Evolutionary conservation across 2,888 invertebrate species (phyloP), one percentile per base, ranked within the genome.

Genomic region (Tenthredo scrophulariae): DNA sequence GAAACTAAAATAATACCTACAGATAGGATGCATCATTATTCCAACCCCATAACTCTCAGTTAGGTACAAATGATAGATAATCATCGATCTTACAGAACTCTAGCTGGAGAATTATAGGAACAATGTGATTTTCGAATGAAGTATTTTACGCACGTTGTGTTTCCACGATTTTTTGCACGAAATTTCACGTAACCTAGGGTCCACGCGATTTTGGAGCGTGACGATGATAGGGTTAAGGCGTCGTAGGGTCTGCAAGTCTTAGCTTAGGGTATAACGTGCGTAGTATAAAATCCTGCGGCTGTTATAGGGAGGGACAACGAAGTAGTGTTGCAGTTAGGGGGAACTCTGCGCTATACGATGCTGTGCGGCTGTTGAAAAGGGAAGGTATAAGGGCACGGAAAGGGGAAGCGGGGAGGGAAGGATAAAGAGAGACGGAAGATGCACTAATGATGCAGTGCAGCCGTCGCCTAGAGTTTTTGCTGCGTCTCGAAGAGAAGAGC

Each of bases 371-470:
- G 72, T 74, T 43, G 72, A 22, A 74, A 74, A 77, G 77, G 77
- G 77, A 77, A 54, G 77, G 54, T 77, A 77, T 65, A 72, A 46
- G 79, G 65, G 62, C 7, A 33, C 33, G 62, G 54, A 58, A 18
- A 43, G 67, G 43, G 43, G 43, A 43, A 40, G n/a, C n/a, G 75
- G 79, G 40, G 7, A 40, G 58, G 62, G 40, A 80, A 22, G 62
- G 79, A 80, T 37, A 74, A 85, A 84, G 85, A 87, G 85, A 84
- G 87, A 87, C 84, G 86, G 87, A 87, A 87, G 88, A 84, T 67
- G 87, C 89, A 89, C 91, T 92, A 92, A 92, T 91, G 92, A 91
- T 90, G 89, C 90, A 89, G 88, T 88, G 89, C 89, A 88, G 89
- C 88, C 89, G 89, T 87, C 89, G 88, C 89, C 88, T 89, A 87